Evolutionary conservation across 2,888 invertebrate species (phyloP), one percentile per base, ranked within the genome.

Genomic region (Scaptomyza cyrtandrae): DNA sequence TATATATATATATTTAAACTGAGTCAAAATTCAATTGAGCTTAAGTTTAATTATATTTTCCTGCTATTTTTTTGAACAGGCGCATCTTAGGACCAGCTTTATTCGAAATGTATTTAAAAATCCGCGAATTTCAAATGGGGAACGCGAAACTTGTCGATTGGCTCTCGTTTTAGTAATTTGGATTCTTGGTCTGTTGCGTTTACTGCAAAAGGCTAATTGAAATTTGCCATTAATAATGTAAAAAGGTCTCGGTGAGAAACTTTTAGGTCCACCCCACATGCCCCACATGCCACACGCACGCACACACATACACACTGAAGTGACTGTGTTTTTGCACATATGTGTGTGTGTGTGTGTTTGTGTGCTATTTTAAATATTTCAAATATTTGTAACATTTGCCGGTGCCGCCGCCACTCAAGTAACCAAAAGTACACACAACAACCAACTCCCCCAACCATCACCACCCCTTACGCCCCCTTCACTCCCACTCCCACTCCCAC

Each of bases 161-260:
- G 4, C 75, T 76, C 85, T 71, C 85, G 85, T 33, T 41, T 50
- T 39, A 67, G 64, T 77, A 77, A 77, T 75, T 75, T 73, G 78
- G 41, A 61, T 75, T 77, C 73, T 75, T 75, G 75, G 78, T 75
- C 84, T 80, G 86, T 77, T 75, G 75, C 76, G 78, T 76, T 84
- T 86, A 83, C 81, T 74, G 85, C 74, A 86, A 86, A 84, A 84
- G 82, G 82, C 87, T 83, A 83, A 83, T 83, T 83, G 83, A 87
- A 83, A 83, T 79, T 83, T 85, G 87, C 85, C 87, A 86, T 83
- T 83, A 87, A 86, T 83, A 83, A 87, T 83, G 87, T 85, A 83
- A 79, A 83, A 87, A 86, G 85, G 83, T 79, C 77, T 83, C 87
- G 79, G 82, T 79, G 82, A 78, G 87, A 87, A 83, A 83, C 79